These are phyloP conservation scores for Sebastes matsubarae DNA, from an alignment of 2,797 vertebrate species.

Conservation along the genomic window DNA sequence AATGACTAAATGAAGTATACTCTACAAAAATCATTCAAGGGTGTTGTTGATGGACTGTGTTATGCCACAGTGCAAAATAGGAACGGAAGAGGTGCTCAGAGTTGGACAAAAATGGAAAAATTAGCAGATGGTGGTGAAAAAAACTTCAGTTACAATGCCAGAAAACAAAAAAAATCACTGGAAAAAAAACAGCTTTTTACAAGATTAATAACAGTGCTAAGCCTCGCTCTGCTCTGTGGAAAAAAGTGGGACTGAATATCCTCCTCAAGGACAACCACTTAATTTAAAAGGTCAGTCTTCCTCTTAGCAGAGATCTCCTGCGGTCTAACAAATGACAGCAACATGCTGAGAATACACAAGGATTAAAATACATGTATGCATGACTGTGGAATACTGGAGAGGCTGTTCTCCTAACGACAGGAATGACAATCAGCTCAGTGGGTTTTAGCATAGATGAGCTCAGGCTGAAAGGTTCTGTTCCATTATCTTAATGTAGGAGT, in stretches of 20 bases:
- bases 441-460: constrained; percentile 28
- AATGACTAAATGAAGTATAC: neutral
- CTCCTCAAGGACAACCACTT: constrained; percentile 29
- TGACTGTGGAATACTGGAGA: neutral
- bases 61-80: neutral
- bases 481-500: constrained; percentile 1
- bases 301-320: neutral
- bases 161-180: neutral
- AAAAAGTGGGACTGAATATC: neutral
- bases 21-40: constrained; percentile 11
- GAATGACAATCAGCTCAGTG: constrained; percentile 33
- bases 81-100: neutral
- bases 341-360: constrained; percentile 18
- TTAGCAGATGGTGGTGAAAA: neutral
- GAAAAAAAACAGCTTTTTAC: neutral
- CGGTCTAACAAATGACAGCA: constrained; percentile 8
- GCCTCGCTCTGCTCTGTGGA: neutral
- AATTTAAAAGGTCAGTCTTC: constrained; percentile 12
- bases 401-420: constrained; percentile 20
- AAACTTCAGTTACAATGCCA: neutral
- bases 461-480: constrained; percentile 8
- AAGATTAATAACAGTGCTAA: neutral
- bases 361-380: constrained; percentile 14
- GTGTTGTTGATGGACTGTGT: neutral
- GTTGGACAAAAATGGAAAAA: neutral